Evolutionary conservation across 2,113 vertebrate species (phyloP), one percentile per base, ranked within the genome.

Genomic region (Semnornis frantzii): DNA sequence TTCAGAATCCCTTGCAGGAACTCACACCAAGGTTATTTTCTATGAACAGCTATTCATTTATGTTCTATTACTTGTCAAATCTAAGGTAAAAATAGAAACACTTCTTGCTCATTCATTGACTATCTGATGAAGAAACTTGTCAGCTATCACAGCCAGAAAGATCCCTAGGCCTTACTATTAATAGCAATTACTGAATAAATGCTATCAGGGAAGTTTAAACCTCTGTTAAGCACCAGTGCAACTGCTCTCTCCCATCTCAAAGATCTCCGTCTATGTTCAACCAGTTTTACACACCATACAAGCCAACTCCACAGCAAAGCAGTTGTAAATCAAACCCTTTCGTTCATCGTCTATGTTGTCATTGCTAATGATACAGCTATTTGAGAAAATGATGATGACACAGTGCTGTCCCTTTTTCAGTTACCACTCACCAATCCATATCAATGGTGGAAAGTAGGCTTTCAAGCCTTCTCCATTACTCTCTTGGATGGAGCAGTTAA

Each of bases 91-190:
- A 96, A 96, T 88, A 95, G 95, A 90, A 96, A 75, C 85, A 86
- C 90, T 96, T 94, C 93, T 95, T 93, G 69, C 70, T 96, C 85
- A 39, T 93, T 93, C 95, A 95, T 90, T 88, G 90, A 94, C 95
- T 95, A 86, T 95, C 92, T 81, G 93, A 95, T 93, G 88, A 90
- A 95, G 80, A 96, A 96, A 93, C 69, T 92, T 90, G 90, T 88
- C 95, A 96, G 95, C 85, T 88, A 90, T 92, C 93, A 93, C 76
- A 93, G 86, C 73, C 92, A 90, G 62, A 94, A 93, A 82, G 90
- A 95, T 58, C 73, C 88, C 37, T 62, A 81, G 69, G 90, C 76
- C 60, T 33, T 74, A 82, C 90, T 95, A 95, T 94, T 93, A 92
- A 95, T 96, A 96, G 92, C 37, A 60, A 44, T 37, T 24, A 44